Base-by-base conservation (phyloP, 2,888 invertebrate genomes). In the Cantharis rustica region DNA sequence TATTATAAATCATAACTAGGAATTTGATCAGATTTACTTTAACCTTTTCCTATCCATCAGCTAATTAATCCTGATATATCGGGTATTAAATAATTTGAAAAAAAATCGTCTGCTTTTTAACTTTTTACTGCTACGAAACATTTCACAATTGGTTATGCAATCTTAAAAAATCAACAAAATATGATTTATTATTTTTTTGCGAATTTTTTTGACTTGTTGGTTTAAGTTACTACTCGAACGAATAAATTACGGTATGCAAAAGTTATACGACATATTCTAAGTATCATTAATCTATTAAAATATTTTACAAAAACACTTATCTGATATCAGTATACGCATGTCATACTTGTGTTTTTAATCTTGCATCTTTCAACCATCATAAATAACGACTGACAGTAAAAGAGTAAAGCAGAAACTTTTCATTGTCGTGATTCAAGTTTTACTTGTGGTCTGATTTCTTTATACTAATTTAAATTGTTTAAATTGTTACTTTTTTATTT, bases 271-370 rank as follows among this genome's bases (percentile, higher is more conserved):
- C 73, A 76, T 76, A 76, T 70, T 73, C 76, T 72, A 76, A 72
- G 70, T 68, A 72, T 68, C 72, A 76, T 75, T 75, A 72, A 76
- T 76, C 72, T 73, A 73, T 76, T 76, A 76, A 73, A 76, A 76
- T 77, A 72, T 75, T 75, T 72, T 72, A 80, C 77, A 82, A 81
- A 81, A 81, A 80, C 79, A 79, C 75, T 76, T 80, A 81, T 82
- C 81, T 80, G 82, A 82, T 82, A 81, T 82, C 81, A 81, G 81
- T 80, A 79, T 82, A 81, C 81, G 81, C 82, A 82, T 83, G 83
- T 84, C 83, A 83, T 82, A 81, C 81, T 83, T 79, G 80, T 83
- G 82, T 83, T 82, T 83, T 83, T 84, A 84, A 84, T 84, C 84
- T 84, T 78, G 76, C 78, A 83, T 83, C 82, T 81, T 78, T 77